Percentiles rank a stretch among this genome's conserved stretches.
These are phyloP conservation scores for Phalacrocorax pelagicus DNA, from an alignment of 2,113 vertebrate species.

Conservation along the genomic window DNA sequence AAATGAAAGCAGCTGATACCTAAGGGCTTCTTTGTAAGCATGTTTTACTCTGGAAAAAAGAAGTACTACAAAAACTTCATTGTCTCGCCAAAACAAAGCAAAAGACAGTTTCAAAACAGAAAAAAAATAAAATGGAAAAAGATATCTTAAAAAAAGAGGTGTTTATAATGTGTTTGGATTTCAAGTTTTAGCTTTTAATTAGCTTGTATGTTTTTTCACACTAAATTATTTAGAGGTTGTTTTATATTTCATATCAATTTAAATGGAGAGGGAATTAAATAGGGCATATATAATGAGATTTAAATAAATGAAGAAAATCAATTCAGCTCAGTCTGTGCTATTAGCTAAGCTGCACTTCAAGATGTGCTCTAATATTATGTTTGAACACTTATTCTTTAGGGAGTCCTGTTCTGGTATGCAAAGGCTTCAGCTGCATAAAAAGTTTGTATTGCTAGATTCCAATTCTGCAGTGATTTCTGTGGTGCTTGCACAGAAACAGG, in stretches of 20 bases:
- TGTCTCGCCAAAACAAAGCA: neutral
- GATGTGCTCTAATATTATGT: neutral
- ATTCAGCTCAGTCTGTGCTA: neutral
- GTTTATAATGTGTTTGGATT: neutral
- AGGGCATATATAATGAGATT: slow-evolving; percentile 25
- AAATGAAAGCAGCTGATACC: neutral
- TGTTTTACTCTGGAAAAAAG: neutral
- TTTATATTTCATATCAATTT: slow-evolving; percentile 31
- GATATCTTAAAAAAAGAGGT: neutral
- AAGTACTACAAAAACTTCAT: neutral
- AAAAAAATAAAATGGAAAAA: neutral
- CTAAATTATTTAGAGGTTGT: slow-evolving; percentile 33
- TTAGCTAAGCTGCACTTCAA: slow-evolving; percentile 14
- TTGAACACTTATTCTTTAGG: slow-evolving; percentile 6
- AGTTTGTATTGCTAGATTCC: neutral
- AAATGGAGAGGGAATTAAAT: slow-evolving; percentile 22
- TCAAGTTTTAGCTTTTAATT: slow-evolving; percentile 42
- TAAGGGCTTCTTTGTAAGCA: neutral
- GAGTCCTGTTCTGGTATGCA: slow-evolving; percentile 6
- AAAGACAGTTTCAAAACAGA: neutral
- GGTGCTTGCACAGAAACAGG: neutral
- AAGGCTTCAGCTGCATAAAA: neutral
- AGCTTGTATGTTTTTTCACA: slow-evolving; percentile 1
- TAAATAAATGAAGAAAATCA: slow-evolving; percentile 37
- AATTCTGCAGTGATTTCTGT: neutral